These are phyloP conservation scores for Battus philenor DNA, from an alignment of 1,140 invertebrate species.

Conservation along the genomic window DNA sequence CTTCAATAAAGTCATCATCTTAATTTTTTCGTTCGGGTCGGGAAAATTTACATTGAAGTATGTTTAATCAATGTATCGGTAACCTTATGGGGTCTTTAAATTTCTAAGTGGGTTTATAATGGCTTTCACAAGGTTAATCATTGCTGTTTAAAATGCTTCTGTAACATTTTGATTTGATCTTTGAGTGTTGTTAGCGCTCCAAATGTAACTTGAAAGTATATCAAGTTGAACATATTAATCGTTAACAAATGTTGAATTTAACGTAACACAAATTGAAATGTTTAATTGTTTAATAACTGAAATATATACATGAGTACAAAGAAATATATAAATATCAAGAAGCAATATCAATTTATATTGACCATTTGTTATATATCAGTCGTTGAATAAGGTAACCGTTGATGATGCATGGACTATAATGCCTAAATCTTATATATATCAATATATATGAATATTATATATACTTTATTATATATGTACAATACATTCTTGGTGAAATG, in stretches of 20 bases:
- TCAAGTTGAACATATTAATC: conserved; percentile 1
- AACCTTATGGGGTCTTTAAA: no score
- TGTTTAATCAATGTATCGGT: no score
- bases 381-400: background rate
- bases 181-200: no score
- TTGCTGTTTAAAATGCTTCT: no score
- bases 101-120: no score
- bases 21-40: no score
- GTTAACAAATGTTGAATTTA: conserved; percentile 6
- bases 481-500: conserved; percentile 7
- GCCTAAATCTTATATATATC: background rate
- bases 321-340: conserved; percentile 6
- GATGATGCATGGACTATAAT: background rate
- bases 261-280: background rate
- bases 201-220: no score
- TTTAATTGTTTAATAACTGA: conserved; percentile 1
- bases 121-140: no score
- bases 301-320: conserved; percentile 10
- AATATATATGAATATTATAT: background rate
- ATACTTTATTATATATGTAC: no score
- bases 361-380: conserved; percentile 5
- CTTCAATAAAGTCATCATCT: no score
- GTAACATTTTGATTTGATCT: no score
- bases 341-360: conserved; percentile 7
- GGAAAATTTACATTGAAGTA: no score